phyloP scores from a whole-genome alignment of 2,888 invertebrate genomes.

The Drosophila multiciliata region DNA sequence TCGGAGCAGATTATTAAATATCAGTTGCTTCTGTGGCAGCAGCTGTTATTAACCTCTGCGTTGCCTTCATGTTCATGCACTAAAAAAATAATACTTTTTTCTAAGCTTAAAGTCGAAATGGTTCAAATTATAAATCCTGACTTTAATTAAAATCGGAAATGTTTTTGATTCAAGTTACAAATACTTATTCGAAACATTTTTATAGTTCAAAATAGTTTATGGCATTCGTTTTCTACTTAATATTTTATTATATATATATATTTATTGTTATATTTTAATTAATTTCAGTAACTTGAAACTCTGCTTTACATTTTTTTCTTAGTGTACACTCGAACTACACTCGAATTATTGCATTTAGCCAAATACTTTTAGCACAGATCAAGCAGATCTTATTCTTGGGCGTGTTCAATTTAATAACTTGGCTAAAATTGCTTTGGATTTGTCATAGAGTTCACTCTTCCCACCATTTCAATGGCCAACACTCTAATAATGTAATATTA shows the following conservation, averaged over 20 bases:
- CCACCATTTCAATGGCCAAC: background rate
- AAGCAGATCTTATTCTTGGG: background rate
- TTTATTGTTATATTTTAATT: too few species aligned
- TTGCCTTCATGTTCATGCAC: constrained; percentile 44
- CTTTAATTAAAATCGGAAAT: background rate
- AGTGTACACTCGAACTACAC: background rate
- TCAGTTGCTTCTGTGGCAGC: constrained; percentile 69
- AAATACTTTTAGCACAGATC: background rate
- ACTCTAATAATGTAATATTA: constrained; percentile 2
- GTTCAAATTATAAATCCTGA: constrained; percentile 8
- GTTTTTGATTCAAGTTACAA: background rate
- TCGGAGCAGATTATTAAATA: constrained; percentile 69
- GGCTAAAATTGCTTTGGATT: constrained; percentile 1
- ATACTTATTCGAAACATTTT: background rate
- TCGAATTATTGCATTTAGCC: constrained; percentile 33
- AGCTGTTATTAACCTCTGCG: constrained; percentile 59
- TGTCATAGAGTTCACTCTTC: constrained; percentile 27
- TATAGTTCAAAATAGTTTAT: too few species aligned
- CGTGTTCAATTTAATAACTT: background rate
- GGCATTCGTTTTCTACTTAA: background rate
- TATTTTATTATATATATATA: too few species aligned
- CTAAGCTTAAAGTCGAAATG: background rate
- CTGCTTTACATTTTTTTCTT: background rate
- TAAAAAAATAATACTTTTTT: background rate
- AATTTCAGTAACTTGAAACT: background rate